Evolutionary conservation across 2,113 vertebrate genomes (phyloP), one percentile per base, ranked within the genome.

Genomic region (Oenanthe oenanthe): DNA sequence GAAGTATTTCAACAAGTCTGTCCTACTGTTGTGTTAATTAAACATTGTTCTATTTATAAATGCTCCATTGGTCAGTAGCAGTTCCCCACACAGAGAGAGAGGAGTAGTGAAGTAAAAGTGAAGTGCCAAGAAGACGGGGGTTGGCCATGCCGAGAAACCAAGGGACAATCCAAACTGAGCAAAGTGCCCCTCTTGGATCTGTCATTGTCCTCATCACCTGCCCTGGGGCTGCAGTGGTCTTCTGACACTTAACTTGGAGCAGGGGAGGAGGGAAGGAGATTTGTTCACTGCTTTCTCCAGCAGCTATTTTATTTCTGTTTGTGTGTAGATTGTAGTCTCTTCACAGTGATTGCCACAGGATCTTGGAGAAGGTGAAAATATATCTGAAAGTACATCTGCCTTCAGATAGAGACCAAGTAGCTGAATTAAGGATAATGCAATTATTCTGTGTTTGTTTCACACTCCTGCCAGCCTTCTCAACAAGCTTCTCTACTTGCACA

Each of bases 1-100:
- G 95, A 96, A 96, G 95, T 94, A 95, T 96, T 96, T 96, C 95
- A 97, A 96, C 94, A 96, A 97, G 90, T 96, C 95, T 96, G 92
- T 96, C 96, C 93, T 93, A 96, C 95, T 97, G 95, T 95, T 95
- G 93, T 97, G 95, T 92, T 97, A 96, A 97, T 96, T 95, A 97
- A 95, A 96, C 94, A 96, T 96, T 97, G 96, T 97, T 95, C 95
- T 94, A 32, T 88, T 96, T 96, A 93, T 95, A 96, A 96, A 95
- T 95, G 93, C 93, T 88, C 79, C 42, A 14, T 83, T 94, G 95
- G 93, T 92, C 95, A 94, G 94, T 92, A 86, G 88, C 94, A 77
- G 85, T 53, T 93, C 93, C 72, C 45, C 68, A 82, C 62, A 92
- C 72, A 96, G 78, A 57, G 71, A 92, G 78, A 1, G 28, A 80